A percentile compares a stretch with the other conserved stretches of the same genome.
phyloP scores from a whole-genome alignment of 2,888 invertebrate species.

The Drosophila histrio region DNA sequence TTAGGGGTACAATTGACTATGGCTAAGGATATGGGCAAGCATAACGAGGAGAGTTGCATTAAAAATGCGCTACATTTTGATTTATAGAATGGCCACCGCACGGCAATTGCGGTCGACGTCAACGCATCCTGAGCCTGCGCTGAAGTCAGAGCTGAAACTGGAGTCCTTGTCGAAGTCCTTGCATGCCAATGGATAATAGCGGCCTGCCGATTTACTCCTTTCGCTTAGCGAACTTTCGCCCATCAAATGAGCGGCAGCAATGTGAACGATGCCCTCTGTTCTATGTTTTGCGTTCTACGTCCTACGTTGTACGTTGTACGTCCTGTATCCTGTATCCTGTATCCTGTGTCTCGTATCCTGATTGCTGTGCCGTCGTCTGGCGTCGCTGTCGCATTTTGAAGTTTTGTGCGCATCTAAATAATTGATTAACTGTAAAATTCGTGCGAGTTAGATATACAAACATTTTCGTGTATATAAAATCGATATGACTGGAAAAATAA shows the following conservation, averaged over 20 bases:
- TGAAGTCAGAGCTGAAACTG: not conserved
- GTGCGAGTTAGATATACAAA: slow-evolving; percentile 49
- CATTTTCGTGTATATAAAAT: slow-evolving; percentile 50
- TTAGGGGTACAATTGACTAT: slow-evolving; percentile 5
- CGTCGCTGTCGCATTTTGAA: slow-evolving; percentile 60
- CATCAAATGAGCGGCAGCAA: slow-evolving; percentile 26
- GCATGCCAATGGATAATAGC: slow-evolving; percentile 1
- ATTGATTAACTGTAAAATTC: slow-evolving; percentile 74
- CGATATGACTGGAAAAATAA: slow-evolving; percentile 69
- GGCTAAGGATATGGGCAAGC: slow-evolving; percentile 24
- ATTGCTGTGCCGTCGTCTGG: slow-evolving; percentile 17
- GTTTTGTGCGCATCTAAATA: slow-evolving; percentile 78
- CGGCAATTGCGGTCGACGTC: slow-evolving; percentile 52
- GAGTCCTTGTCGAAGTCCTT: slow-evolving; percentile 15
- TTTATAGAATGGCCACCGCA: slow-evolving; percentile 59
- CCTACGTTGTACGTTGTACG: not conserved
- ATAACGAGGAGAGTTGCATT: slow-evolving; percentile 38
- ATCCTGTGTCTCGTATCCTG: not conserved
- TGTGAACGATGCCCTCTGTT: not conserved
- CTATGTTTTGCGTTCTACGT: not conserved
- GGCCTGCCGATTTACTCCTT: slow-evolving; percentile 31
- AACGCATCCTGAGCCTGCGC: slow-evolving; percentile 9
- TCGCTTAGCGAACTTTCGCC: slow-evolving; percentile 44
- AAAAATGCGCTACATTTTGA: slow-evolving; percentile 70
- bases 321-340: slow-evolving; percentile 6